Evolutionary conservation across 2,113 vertebrate species (phyloP), one percentile per base, ranked within the genome.

Genomic region (Corynorhinus townsendii): DNA sequence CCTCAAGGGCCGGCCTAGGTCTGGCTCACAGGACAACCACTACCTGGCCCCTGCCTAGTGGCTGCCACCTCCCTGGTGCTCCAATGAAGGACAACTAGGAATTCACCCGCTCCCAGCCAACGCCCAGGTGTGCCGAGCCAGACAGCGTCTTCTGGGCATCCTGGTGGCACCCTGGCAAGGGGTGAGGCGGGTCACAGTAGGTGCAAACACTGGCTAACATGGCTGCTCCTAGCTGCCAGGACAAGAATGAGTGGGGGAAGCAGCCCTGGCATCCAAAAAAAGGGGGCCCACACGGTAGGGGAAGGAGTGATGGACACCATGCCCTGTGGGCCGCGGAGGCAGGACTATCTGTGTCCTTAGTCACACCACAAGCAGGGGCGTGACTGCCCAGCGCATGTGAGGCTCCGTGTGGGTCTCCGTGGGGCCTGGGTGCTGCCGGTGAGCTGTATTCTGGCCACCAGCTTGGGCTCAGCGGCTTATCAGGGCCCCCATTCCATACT

Each of bases 371-470:
- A 26, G 52, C 20, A 22, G 1, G 4, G 54, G 17, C 33, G 66
- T 54, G 43, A 47, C 6, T 14, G 19, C 10, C 3, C 20, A 38
- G 59, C 10, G 11, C 20, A 17, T 5, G 0, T 4, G 11, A 40
- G 17, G 35, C 71, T 40, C 19, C 28, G 7, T 49, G 1, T 4
- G 11, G 30, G 64, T 19, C 64, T 68, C 33, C 64, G 30, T 12
- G 0, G 1, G 15, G 2, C 77, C 45, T 38, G 9, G 43, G n/a
- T 26, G 64, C 64, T 33, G 38, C 73, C 28, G 1, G 2, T 38
- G 64, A 19, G 7, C 59, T 20, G 17, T 16, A n/a, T 5, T 24
- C 40, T 1, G 47, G 54, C 59, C 64, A 33, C 45, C 28, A 33
- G 43, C 73, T 47, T 10, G 3, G 4, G 10, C 73, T 77, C 11